Base-by-base conservation (phyloP, 2,113 vertebrate genomes). In the Pygoscelis adeliae region DNA sequence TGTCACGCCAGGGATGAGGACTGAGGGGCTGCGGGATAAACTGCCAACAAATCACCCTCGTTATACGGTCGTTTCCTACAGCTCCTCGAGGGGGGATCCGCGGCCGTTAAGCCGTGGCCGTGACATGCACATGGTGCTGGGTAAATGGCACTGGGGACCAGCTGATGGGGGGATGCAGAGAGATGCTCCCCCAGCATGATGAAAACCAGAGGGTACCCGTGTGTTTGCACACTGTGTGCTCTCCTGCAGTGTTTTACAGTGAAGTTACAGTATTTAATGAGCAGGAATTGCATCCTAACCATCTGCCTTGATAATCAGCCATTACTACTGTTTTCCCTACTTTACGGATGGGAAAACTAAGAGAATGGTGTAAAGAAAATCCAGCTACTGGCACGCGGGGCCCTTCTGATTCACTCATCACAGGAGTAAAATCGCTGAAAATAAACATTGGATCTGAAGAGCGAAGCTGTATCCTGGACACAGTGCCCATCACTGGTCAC, bases 221-320 rank as follows among this genome's bases (percentile, higher is more conserved):
- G 16, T 67, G 38, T 55, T 62, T 17, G 15, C 30, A 66, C 21
- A 14, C 59, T 27, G 40, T 1, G 3, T 71, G 83, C 56, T 74
- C 72, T 78, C 88, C 83, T 70, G 79, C 1, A 10, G 67, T 1
- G 26, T 66, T 61, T 81, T 62, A 92, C 80, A 83, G 83, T 29
- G 83, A 77, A 61, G 58, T 88, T 78, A 86, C 70, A 87, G 63
- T 81, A 83, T 62, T 94, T 83, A 95, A 89, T 0, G 1, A 94
- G 50, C 55, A 96, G 63, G 63, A 93, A 92, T 52, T 78, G 59
- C 63, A 92, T 74, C 76, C 83, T 55, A 90, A 90, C 88, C 83
- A 89, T 92, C 85, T 89, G 90, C 89, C 87, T 91, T 0, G 1
- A 92, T 71, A 73, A 92, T 89, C 86, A 95, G 80, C 49, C 38